Evolutionary conservation across 2,797 vertebrate species (phyloP), one percentile per base, ranked within the genome.

Genomic region (Tragopan temminckii): DNA sequence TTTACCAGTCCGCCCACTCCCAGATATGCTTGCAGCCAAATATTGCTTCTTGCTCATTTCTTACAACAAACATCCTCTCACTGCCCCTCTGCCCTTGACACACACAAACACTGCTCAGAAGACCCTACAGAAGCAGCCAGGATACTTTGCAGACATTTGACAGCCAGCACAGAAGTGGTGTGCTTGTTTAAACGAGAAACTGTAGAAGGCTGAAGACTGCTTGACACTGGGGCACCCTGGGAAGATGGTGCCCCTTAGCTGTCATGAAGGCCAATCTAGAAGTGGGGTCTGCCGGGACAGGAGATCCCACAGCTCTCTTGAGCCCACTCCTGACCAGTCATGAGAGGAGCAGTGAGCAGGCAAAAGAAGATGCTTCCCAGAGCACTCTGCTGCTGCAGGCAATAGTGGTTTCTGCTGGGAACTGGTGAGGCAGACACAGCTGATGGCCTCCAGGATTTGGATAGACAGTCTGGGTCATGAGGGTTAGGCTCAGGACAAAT

Each of bases 41-140:
- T 81, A 88, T 45, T 80, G 20, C 64, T 95, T 95, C 62, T 71
- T 6, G 13, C 80, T 89, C 53, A 17, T n/a, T 85, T 92, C 80
- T 87, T 83, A 94, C 90, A 89, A 68, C 68, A 87, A 95, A 87
- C 50, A 67, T 72, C 52, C 66, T 79, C 79, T 86, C 2, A 0
- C 68, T 86, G 33, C 35, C 59, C n/a, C 12, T 18, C 3, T 18
- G 42, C 12, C n/a, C 31, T 31, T 55, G 7, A 57, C 19, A 57
- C n/a, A 57, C 53, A 57, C 53, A 57, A 11, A 33, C 4, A 1
- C 43, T 53, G 52, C 85, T 93, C 2, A 0, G 67, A 89, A 93
- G 82, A 86, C 63, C 50, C 23, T 55, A 40, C 46, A 81, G 46
- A 74, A 85, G 62, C 25, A 1, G 3, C 11, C 0, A 0, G 31